Evolutionary conservation across 2,113 vertebrate genomes (phyloP).

Genomic region (Aramus guarauna): DNA sequence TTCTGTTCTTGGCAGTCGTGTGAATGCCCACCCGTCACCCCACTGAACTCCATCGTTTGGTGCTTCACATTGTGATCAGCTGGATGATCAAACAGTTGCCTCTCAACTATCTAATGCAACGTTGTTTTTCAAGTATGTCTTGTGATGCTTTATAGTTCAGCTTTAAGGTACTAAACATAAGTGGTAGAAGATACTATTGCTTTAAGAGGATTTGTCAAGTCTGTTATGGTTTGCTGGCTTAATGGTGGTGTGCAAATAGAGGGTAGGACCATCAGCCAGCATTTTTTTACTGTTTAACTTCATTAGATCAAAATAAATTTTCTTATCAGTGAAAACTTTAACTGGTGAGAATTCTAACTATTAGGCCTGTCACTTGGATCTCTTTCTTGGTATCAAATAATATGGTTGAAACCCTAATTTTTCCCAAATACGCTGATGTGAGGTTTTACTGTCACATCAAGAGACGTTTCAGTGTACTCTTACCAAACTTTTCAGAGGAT

Average conservation of each 20-base stretch:
- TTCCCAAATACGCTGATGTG: neutral
- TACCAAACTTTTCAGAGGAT: neutral
- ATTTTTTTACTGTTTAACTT: neutral
- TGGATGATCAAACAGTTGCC: neutral
- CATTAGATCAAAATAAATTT: neutral
- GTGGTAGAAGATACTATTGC: neutral
- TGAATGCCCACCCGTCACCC: neutral
- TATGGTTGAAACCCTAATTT: neutral
- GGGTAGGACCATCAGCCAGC: neutral
- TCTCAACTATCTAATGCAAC: neutral
- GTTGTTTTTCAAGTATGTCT: neutral
- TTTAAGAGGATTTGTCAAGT: neutral
- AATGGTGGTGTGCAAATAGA: neutral
- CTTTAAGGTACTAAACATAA: neutral
- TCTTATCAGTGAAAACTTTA: neutral
- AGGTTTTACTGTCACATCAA: neutral
- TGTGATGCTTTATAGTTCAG: neutral
- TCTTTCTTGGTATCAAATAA: neutral
- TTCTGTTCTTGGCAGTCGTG: neutral
- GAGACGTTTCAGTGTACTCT: neutral
- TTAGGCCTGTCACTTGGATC: neutral
- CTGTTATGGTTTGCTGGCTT: neutral
- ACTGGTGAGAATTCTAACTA: neutral
- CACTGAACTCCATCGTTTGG: neutral
- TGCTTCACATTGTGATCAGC: neutral